Conservation (phyloP, 2,113 vertebrate species). For the Callithrix jacchus region DNA sequence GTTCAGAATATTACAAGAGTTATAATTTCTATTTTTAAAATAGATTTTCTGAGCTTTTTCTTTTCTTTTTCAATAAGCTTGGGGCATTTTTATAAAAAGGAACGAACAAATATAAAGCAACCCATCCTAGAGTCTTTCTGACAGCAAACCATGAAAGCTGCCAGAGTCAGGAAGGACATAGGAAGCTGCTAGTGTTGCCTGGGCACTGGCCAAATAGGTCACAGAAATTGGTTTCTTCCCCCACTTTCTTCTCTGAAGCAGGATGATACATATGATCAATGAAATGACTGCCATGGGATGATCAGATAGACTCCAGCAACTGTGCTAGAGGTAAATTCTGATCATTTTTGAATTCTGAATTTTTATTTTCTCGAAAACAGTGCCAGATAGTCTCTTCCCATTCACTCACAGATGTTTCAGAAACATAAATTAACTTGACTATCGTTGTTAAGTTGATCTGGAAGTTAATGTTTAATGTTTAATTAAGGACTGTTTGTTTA, state of each 20-base stretch:
- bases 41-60: neutral
- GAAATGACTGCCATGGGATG: neutral
- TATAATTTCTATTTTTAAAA: neutral
- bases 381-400: neutral
- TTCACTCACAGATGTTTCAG: neutral
- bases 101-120: conserved; percentile 9
- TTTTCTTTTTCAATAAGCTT: neutral
- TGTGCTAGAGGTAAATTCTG: neutral
- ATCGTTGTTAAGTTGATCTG: neutral
- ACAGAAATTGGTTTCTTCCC: neutral
- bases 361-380: neutral
- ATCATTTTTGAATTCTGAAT: conserved; percentile 14
- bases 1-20: neutral
- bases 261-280: neutral
- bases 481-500: neutral
- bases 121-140: neutral
- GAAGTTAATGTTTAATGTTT: neutral
- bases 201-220: conserved; percentile 49
- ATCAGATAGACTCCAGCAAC: neutral
- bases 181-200: conserved; percentile 14
- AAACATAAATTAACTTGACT: neutral
- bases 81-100: neutral
- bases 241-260: neutral
- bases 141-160: neutral
- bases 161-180: conserved; percentile 33